These are phyloP conservation scores for Rhingia rostrata DNA, from an alignment of 2,888 invertebrate genomes.

Conservation along the genomic window DNA sequence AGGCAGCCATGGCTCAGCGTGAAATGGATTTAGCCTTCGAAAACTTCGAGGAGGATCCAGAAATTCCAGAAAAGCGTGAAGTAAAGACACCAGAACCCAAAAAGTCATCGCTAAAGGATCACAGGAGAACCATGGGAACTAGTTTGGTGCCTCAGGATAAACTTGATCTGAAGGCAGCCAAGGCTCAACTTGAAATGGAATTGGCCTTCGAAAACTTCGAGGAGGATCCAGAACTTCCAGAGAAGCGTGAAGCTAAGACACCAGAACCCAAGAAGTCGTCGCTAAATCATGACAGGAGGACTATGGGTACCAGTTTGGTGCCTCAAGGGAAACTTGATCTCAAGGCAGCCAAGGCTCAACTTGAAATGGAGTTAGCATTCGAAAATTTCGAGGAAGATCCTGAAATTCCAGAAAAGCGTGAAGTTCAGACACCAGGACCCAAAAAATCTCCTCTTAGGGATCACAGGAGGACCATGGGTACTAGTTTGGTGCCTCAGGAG, in stretches of 20 bases:
- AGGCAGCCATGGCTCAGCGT: constrained; percentile 23
- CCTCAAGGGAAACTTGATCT: neutral
- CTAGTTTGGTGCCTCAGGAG: neutral
- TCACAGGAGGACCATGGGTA: constrained; percentile 38
- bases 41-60: constrained; percentile 48
- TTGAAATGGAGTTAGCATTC: constrained; percentile 20
- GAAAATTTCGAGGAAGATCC: constrained; percentile 46
- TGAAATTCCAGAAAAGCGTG: neutral
- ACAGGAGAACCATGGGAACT: constrained; percentile 24
- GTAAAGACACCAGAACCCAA: constrained; percentile 19
- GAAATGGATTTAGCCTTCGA: constrained; percentile 45
- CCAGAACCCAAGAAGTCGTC: constrained; percentile 17
- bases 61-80: neutral
- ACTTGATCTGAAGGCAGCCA: constrained; percentile 34
- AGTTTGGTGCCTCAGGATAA: neutral
- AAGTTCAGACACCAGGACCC: constrained; percentile 16
- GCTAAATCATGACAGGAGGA: neutral
- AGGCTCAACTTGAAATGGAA: constrained; percentile 8
- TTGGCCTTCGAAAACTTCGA: constrained; percentile 44
- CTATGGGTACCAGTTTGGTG: constrained; percentile 5
- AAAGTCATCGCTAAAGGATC: neutral
- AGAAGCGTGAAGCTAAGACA: neutral
- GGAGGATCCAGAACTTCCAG: constrained; percentile 9
- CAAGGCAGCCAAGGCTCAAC: constrained; percentile 1
- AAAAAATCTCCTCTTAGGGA: neutral